These are phyloP conservation scores for Sphecodes monilicornis DNA, from an alignment of 2,888 invertebrate species.

Conservation along the genomic window DNA sequence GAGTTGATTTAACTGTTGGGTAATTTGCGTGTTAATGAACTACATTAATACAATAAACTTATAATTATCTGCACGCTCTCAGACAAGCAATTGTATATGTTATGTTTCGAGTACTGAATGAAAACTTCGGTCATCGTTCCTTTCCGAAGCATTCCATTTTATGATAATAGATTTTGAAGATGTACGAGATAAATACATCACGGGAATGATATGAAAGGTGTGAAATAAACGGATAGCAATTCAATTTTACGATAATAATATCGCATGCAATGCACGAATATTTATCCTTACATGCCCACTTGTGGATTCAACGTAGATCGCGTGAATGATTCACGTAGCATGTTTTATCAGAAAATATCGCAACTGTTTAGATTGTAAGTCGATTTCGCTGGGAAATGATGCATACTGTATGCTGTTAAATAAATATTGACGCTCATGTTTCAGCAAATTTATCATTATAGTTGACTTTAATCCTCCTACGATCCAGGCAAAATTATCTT, in stretches of 20 bases:
- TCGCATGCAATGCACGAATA: slow-evolving; percentile 48
- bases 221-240: slow-evolving; percentile 10
- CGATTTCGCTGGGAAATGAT: not conserved
- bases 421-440: not conserved
- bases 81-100: not conserved
- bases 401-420: not conserved
- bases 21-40: not conserved
- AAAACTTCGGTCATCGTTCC: not conserved
- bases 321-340: slow-evolving; percentile 30
- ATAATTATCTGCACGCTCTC: not conserved
- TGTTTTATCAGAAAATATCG: slow-evolving; percentile 6
- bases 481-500: not conserved
- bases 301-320: slow-evolving; percentile 60
- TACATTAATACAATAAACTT: not conserved
- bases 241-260: slow-evolving; percentile 13
- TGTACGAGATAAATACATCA: not conserved
- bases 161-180: not conserved
- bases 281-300: slow-evolving; percentile 58
- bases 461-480: not conserved
- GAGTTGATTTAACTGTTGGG: not conserved
- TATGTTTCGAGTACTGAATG: not conserved
- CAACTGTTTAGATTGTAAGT: slow-evolving; percentile 28
- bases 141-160: not conserved
- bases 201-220: not conserved
- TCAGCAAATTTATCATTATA: not conserved